Percentiles rank a stretch among this genome's conserved stretches.
These are phyloP conservation scores for Lagria hirta DNA, from an alignment of 2,888 invertebrate species.

Conservation along the genomic window DNA sequence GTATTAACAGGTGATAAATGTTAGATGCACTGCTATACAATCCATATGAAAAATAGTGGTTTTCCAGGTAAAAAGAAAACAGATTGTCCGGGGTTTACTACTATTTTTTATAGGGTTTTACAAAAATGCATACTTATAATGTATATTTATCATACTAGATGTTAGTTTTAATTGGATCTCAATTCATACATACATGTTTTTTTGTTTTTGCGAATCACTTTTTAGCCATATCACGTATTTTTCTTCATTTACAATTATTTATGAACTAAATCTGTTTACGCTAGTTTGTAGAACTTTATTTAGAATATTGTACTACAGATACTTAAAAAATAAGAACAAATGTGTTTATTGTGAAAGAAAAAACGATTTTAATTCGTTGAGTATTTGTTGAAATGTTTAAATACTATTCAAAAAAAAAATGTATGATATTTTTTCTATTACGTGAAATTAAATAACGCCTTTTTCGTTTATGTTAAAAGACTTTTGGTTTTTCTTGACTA, in stretches of 20 bases:
- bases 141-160: constrained; percentile 20
- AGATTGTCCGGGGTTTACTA: too few relatives aligned
- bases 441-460: constrained; percentile 15
- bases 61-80: too few relatives aligned
- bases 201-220: constrained; percentile 18
- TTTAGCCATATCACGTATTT: constrained; percentile 24
- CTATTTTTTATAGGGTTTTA: too few relatives aligned
- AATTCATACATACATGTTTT: constrained; percentile 21
- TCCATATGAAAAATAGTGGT: too few relatives aligned
- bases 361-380: constrained; percentile 11
- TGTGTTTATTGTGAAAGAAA: constrained; percentile 13
- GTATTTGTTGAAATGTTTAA: constrained; percentile 16
- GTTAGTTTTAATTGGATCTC: constrained; percentile 28
- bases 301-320: constrained; percentile 9
- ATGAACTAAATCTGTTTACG: constrained; percentile 16
- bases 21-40: constrained; percentile 22
- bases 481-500: background rate
- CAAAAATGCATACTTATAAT: constrained; percentile 11
- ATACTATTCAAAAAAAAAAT: constrained; percentile 15
- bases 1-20: constrained; percentile 21
- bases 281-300: too few relatives aligned
- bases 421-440: constrained; percentile 21
- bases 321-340: constrained; percentile 12
- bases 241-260: constrained; percentile 11
- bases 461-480: constrained; percentile 10